Evolutionary conservation across 2,888 invertebrate species (phyloP), one percentile per base, ranked within the genome.

Genomic region (Parnassius orleans): DNA sequence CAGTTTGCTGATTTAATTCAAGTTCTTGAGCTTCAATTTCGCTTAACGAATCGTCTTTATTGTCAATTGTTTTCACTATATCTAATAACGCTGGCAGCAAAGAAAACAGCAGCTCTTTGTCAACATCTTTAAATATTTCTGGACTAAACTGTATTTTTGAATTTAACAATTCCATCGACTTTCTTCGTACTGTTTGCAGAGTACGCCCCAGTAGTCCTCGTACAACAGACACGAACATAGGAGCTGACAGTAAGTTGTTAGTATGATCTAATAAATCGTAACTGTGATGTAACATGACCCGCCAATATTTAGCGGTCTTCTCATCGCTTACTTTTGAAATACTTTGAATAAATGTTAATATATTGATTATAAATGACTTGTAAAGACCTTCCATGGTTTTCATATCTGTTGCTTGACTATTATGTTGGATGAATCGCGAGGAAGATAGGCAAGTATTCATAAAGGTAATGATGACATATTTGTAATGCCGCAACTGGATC

Each of bases 111-210:
- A 93, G 76, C 0, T 83, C 77, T 11, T 86, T 84, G 46, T 91
- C 85, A 5, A 93, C 93, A 58, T 92, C 87, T 0, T 85, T 81
- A 57, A 94, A 93, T 71, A 94, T 94, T 66, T 93, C 93, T 3
- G 92, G 91, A 65, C 94, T 94, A 65, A 93, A 92, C 68, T 96
- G 95, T 9, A 98, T 90, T 83, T 98, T 96, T 10, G 93, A 93
- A 73, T 96, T 97, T 1, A 99, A 86, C 48, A 99, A 84, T 74
- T 98, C 98, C 85, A 99, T 93, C 0, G 97, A 94, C 78, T 97
- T 95, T 64, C 95, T 93, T 67, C 95, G 93, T 0, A 98, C 95
- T 9, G 94, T 93, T 12, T 93, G 83, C 24, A 96, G 80, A 48
- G 94, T 93, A 75, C 97, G 95, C 56, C 93, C 92, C 72, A 96